A percentile compares a stretch with the other conserved stretches of the same genome.
phyloP scores from a whole-genome alignment of 2,797 vertebrate genomes.

The Enteromius paludinosus region DNA sequence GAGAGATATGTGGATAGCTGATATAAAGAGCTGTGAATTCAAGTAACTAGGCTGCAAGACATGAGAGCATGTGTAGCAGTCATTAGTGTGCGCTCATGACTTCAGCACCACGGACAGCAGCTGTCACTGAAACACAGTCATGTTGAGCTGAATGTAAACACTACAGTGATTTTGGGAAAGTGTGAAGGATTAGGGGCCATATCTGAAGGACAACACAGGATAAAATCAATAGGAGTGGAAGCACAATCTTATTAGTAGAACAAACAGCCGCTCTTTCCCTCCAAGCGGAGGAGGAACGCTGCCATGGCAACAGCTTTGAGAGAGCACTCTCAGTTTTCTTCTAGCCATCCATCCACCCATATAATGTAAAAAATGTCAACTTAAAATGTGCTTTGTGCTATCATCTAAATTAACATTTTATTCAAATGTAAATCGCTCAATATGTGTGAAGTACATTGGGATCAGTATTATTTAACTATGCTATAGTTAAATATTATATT shows the following conservation, averaged over 20 bases:
- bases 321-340: constrained; percentile 42
- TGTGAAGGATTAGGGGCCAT: constrained; percentile 10
- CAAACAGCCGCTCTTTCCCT: constrained; percentile 39
- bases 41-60: neutral
- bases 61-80: neutral
- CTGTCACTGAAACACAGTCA: neutral
- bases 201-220: constrained; percentile 36
- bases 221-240: constrained; percentile 56
- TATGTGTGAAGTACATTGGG: neutral
- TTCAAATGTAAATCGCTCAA: neutral
- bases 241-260: constrained; percentile 63
- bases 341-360: neutral
- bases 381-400: neutral
- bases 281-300: constrained; percentile 50
- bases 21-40: neutral
- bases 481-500: no score
- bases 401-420: neutral
- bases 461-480: neutral
- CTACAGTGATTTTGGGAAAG: neutral
- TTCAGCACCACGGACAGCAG: constrained; percentile 54
- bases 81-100: neutral
- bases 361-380: neutral
- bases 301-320: constrained; percentile 63
- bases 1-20: neutral
- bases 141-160: neutral